Percentiles rank a stretch among this genome's conserved stretches.
Evolutionary conservation across 1,140 invertebrate species (phyloP).

Genomic region (Thaumatotibia leucotreta): DNA sequence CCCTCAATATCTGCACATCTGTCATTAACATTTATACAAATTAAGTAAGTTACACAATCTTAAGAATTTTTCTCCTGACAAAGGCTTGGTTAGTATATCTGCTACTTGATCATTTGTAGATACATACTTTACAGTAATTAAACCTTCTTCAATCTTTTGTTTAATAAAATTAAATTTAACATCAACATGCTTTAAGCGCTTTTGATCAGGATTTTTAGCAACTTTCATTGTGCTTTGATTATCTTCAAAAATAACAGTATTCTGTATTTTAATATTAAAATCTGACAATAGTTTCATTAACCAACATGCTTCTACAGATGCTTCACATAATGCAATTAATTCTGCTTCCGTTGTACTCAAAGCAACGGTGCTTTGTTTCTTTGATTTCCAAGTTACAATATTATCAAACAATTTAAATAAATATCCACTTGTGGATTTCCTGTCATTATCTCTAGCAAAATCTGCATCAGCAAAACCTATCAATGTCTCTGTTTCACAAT

Average conservation of each 20-base stretch:
- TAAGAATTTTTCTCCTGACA: background rate
- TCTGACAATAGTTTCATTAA: slow-evolving; percentile 14
- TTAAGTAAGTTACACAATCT: background rate
- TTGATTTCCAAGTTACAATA: slow-evolving; percentile 30
- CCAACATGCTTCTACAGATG: slow-evolving; percentile 24
- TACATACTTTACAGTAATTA: background rate
- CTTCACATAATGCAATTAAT: slow-evolving; percentile 42
- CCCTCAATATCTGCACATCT: too few relatives aligned
- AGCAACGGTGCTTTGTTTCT: slow-evolving; percentile 43
- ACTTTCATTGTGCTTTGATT: background rate
- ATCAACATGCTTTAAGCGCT: background rate
- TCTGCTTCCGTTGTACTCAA: slow-evolving; percentile 54
- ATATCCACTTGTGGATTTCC: slow-evolving; percentile 33
- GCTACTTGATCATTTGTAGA: background rate
- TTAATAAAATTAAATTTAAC: background rate
- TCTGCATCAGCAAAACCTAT: background rate
- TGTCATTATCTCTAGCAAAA: slow-evolving; percentile 3
- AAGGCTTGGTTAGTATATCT: background rate
- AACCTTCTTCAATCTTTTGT: background rate
- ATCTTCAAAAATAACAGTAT: background rate
- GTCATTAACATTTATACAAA: too few relatives aligned
- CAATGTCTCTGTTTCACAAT: background rate
- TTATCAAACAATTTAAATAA: slow-evolving; percentile 37
- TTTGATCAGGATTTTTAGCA: background rate
- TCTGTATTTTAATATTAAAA: background rate